Evolutionary conservation across 1,140 invertebrate genomes (phyloP).

Genomic region (Aethina tumida): DNA sequence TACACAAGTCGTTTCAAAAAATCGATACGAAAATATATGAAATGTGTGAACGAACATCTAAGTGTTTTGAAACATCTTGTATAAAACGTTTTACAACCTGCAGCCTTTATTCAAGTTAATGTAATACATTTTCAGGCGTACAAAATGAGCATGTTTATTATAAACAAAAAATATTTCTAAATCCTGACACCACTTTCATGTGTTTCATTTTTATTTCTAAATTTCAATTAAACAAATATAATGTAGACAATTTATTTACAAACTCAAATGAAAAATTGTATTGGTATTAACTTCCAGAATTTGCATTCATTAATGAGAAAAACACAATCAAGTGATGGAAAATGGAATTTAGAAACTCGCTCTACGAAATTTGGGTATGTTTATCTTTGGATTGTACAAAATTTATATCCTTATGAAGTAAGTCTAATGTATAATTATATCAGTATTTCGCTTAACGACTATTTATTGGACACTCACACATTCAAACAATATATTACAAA

Average conservation of each 20-base stretch:
- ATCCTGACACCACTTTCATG: no score
- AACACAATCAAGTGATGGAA: no score
- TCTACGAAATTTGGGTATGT: constrained; percentile 16
- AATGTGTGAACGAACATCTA: no score
- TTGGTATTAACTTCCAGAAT: no score
- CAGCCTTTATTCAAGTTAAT: background rate
- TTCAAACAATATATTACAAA: constrained; percentile 23
- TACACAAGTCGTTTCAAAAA: no score
- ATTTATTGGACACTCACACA: constrained; percentile 20
- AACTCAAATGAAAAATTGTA: no score
- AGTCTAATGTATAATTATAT: constrained; percentile 22
- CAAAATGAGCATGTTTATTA: constrained; percentile 13
- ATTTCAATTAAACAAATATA: background rate
- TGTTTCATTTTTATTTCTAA: constrained; percentile 4
- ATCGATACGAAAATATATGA: no score
- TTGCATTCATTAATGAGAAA: no score
- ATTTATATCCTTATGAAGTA: constrained; percentile 26
- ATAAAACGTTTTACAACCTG: constrained; percentile 3
- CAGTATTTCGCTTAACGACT: constrained; percentile 16
- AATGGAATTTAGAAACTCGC: no score
- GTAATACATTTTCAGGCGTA: constrained; percentile 5
- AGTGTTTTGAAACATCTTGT: constrained; percentile 9
- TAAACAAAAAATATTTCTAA: constrained; percentile 15
- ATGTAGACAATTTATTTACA: no score
- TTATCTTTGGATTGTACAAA: constrained; percentile 36